Evolutionary conservation across 2,888 invertebrate species (phyloP), one percentile per base, ranked within the genome.

Genomic region (Chrysomela aeneicollis): DNA sequence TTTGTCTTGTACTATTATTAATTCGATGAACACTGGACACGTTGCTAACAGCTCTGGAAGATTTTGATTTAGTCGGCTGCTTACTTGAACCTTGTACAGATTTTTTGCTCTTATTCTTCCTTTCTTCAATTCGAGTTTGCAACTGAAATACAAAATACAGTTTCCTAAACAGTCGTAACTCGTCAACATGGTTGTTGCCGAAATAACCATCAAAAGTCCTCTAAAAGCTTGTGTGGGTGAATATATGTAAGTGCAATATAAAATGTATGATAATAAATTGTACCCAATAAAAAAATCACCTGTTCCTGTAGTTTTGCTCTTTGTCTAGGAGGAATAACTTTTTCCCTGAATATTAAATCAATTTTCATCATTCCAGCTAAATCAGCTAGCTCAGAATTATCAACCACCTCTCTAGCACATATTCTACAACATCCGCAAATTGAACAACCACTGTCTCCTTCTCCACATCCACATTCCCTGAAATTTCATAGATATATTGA

Each of bases 381-480:
- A 81, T 86, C 86, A 21, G 84, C 84, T 55, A 85, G 73, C 69
- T 86, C 85, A 6, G 84, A 83, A 74, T 87, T 87, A 74, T 87
- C 87, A 47, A 86, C 86, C 66, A 85, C 85, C 82, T 88, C 89
- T 72, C 89, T 86, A 1, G 94, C 96, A 81, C 98, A 98, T 1
- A 91, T 87, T 47, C 94, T 87, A 80, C 98, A 98, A 35, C 94
- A 90, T 1, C 98, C 97, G 82, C 98, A 98, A 68, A 92, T 90
- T 0, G 91, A 89, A 79, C 97, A 98, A 0, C 97, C 97, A 59
- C 95, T 92, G 80, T 97, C 97, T 0, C 97, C 98, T 79, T 94
- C 92, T 1, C 97, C 97, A 84, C 97, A 98, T 0, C 96, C 95
- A 82, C 97, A 98, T 76, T 92, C 91, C 77, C 95, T 96, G 73